A percentile compares a stretch with the other conserved stretches of the same genome.
phyloP scores from a whole-genome alignment of 2,888 invertebrate genomes.

The Sclerodermus sp. region DNA sequence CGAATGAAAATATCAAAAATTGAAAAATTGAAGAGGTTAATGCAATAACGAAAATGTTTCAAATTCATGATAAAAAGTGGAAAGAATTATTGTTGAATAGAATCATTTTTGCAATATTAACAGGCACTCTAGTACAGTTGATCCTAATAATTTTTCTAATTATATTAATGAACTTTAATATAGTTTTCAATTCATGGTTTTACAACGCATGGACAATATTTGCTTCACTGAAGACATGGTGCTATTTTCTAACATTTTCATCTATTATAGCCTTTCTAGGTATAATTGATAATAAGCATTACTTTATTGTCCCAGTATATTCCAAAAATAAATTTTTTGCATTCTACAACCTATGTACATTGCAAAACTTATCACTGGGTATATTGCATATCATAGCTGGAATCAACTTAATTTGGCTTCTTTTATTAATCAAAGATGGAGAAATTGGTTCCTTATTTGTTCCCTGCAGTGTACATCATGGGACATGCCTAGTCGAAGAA shows the following conservation, averaged over 20 bases:
- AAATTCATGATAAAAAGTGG: constrained; percentile 41
- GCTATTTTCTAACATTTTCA: constrained; percentile 67
- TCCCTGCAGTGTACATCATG: constrained; percentile 59
- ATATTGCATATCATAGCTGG: constrained; percentile 67
- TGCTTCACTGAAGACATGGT: constrained; percentile 66
- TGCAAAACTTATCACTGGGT: constrained; percentile 64
- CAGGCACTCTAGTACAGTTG: constrained; percentile 61
- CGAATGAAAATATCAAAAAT: too few species aligned
- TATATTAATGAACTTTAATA: constrained; percentile 63
- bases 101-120: constrained; percentile 64
- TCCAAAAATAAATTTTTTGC: constrained; percentile 70
- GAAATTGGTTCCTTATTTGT: constrained; percentile 63
- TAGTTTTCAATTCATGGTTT: constrained; percentile 71
- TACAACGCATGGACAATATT: constrained; percentile 63
- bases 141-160: constrained; percentile 44
- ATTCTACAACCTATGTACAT: constrained; percentile 65
- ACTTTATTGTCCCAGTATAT: constrained; percentile 65
- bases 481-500: constrained; percentile 68
- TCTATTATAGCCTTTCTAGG: constrained; percentile 71
- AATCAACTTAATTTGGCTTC: constrained; percentile 69
- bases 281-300: constrained; percentile 71
- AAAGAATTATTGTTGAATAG: constrained; percentile 64
- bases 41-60: constrained; percentile 13
- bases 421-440: constrained; percentile 67
- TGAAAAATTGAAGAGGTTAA: too few species aligned